Conservation (phyloP, 2,797 vertebrate genomes). For the Macropodus opercularis region DNA sequence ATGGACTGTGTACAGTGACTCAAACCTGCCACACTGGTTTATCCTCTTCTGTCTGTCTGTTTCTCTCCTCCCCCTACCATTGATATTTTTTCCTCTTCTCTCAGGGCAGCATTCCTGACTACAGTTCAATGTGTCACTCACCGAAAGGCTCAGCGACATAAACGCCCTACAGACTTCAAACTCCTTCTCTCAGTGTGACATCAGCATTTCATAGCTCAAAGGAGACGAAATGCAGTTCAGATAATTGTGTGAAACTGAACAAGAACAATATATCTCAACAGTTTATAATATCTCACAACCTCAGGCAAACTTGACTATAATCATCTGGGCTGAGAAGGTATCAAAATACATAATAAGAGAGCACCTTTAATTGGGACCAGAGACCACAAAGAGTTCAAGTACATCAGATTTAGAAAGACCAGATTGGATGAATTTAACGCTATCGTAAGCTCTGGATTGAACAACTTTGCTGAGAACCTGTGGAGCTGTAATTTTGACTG, state of each 20-base stretch:
- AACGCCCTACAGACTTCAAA: conserved; percentile 25
- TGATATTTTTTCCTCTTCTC: conserved; percentile 71
- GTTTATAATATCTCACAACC: conserved; percentile 33
- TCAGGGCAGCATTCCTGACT: conserved; percentile 74
- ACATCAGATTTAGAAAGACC: conserved; percentile 22
- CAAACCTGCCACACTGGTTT: conserved; percentile 83
- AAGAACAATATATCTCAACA: conserved; percentile 27
- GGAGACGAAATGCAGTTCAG: conserved; percentile 31
- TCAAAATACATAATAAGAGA: conserved; percentile 61
- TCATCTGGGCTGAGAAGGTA: conserved; percentile 43
- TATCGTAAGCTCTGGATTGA: background rate
- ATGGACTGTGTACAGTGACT: conserved; percentile 73
- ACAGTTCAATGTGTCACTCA: conserved; percentile 55
- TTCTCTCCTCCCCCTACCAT: conserved; percentile 73
- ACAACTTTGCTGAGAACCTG: conserved; percentile 6
- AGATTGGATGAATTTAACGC: conserved; percentile 31
- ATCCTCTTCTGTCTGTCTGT: conserved; percentile 52
- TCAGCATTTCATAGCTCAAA: conserved; percentile 46
- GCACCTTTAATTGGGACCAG: conserved; percentile 53
- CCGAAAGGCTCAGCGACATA: conserved; percentile 26
- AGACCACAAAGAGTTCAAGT: conserved; percentile 35
- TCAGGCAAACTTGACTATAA: conserved; percentile 41
- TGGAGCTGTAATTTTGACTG: conserved; percentile 11
- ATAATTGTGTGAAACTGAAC: conserved; percentile 38
- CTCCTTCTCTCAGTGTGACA: conserved; percentile 36